Evolutionary conservation across 1,140 invertebrate genomes (phyloP), one percentile per base, ranked within the genome.

Genomic region (Tenebrio molitor): DNA sequence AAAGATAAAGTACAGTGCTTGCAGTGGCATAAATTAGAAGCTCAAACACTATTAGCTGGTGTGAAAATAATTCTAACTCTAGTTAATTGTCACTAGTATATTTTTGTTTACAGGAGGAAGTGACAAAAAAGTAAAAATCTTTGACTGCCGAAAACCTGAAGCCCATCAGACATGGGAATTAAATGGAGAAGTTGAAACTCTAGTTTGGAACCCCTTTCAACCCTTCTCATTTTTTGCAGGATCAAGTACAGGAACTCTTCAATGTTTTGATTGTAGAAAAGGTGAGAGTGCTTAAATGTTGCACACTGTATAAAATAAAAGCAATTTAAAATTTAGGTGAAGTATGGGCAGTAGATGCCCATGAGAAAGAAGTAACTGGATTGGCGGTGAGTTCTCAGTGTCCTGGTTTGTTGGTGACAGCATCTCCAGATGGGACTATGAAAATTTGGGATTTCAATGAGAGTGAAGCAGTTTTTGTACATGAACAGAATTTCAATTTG

Each of bases 1-100:
- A 83, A 89, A 46, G 93, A 96, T 78, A 95, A 96, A 82, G 87
- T 92, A 0, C 96, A 98, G 82, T 86, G 91, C n/a, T 78, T 98
- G 1, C 84, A 91, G 75, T 99, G 95, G 91, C 95, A 98, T 88
- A 92, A 92, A 10, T 85, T 86, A 67, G 94, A 97, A 83, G 87
- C 90, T 16, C 91, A 96, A 81, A 90, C 89, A 63, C 83, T 99
- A 21, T 84, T 97, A 2, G 89, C 91, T 21, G 97, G 96, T 39
- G 89, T 41, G 8, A 39, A 66, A 74, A 36, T 44, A 33, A n/a
- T n/a, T n/a, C n/a, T n/a, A n/a, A n/a, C n/a, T n/a, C n/a, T n/a
- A n/a, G n/a, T n/a, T n/a, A n/a, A n/a, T n/a, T n/a, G n/a, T n/a
- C n/a, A 29, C 25, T 29, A 8, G 25, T 29, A 29, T 29, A 8